Evolutionary conservation across 2,797 vertebrate species (phyloP), one percentile per base, ranked within the genome.

Genomic region (Ataeniobius toweri): DNA sequence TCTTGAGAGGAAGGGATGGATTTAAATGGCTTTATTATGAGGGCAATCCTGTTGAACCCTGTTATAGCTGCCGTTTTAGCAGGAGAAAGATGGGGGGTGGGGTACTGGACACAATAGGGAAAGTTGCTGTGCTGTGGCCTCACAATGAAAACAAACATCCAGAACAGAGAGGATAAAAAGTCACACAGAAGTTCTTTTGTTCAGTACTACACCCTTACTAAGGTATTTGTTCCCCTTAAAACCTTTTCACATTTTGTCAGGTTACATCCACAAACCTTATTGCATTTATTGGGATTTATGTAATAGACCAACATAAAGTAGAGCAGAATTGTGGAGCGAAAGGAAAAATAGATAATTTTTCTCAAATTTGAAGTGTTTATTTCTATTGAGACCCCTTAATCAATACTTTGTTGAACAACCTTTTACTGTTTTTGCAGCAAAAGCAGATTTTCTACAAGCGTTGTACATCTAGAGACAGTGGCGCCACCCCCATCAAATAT

Each of bases 61-160:
- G 80, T 78, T 58, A 74, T 55, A 74, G 72, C 75, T 86, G 74
- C 79, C 70, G 74, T 73, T 86, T 80, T 77, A 87, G 81, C 86
- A 91, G 89, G 85, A 93, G 90, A 86, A 90, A 90, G 89, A 90
- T 88, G 84, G 82, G 79, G 72, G 75, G 53, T 75, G 74, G 55
- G 22, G 56, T 75, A 83, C 48, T 80, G 73, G 46, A 73, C 56
- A 82, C 69, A 82, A 76, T 75, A 78, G 58, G 6, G n/a, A 63
- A 83, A 86, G 48, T 31, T 81, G 80, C 31, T 46, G n/a, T 31
- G 50, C 28, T 63, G 0, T 44, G n/a, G 24, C 68, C 76, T 76
- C 31, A 41, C 70, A 22, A 3, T 67, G 36, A 80, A 80, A 59
- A 71, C 6, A 55, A 69, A 77, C 31, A 51, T 50, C 59, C 22